Base-by-base conservation (phyloP, 2,113 vertebrate species). In the Phyllostomus discolor region DNA sequence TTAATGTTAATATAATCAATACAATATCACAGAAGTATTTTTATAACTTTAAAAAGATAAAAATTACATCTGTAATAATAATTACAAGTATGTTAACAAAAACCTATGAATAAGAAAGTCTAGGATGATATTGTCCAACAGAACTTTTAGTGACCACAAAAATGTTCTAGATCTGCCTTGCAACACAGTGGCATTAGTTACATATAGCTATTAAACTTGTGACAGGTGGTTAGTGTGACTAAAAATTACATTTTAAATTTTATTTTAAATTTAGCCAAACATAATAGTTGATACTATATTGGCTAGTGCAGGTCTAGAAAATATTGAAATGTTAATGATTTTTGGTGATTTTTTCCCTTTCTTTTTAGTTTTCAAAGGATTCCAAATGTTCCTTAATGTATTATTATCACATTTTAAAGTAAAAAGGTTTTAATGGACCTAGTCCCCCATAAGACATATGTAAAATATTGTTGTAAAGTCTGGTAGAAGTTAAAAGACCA, bases 181-280 rank as follows among this genome's bases (percentile, higher is more conserved):
- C 10, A 22, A 1, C 38, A 24, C 46, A 19, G 59, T 70, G 46
- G 20, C 59, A 20, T 54, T 78, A 26, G 38, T 67, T 35, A 73
- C n/a, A 66, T 15, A 86, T 12, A 52, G 24, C 43, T 28, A 17
- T 16, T 46, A 38, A 57, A 62, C 72, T n/a, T 33, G 64, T 46
- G 26, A 41, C 41, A 64, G 26, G 15, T 50, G 24, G 24, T 70
- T 69, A 24, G 46, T 26, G 7, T 85, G n/a, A 78, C 67, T 78
- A 28, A 28, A 35, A 69, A 35, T 88, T 85, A n/a, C 31, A 88
- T 46, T 69, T 59, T 52, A 67, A 35, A 76, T 11, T 87, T n/a
- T 35, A 89, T 46, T 91, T 97, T 85, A 78, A 76, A 66, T 90
- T 83, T 88, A 90, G 38, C 41, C 72, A 57, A 54, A 57, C 38